Evolutionary conservation across 1,140 invertebrate genomes (phyloP).

Genomic region (Homalodisca vitripennis): DNA sequence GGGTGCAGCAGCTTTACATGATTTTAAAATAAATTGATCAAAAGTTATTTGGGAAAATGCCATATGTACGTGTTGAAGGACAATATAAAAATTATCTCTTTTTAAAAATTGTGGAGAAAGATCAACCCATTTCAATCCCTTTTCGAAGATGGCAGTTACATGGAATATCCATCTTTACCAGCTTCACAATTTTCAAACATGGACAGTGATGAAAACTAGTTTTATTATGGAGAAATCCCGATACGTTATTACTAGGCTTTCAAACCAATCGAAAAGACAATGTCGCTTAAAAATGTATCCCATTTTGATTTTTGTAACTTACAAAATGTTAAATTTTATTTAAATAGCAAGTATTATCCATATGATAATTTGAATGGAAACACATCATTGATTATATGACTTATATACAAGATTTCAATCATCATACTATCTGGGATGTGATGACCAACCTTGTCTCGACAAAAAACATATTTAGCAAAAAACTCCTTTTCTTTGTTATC

Average conservation of each 20-base stretch:
- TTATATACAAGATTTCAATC: no score
- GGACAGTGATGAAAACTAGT: slow-evolving; percentile 43
- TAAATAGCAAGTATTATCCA: no score
- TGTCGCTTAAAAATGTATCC: no score
- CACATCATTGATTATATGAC: no score
- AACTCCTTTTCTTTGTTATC: no score
- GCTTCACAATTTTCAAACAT: slow-evolving; percentile 39
- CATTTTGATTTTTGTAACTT: no score
- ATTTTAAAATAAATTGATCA: slow-evolving; percentile 39
- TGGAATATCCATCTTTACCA: slow-evolving; percentile 46
- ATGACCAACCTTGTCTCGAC: no score
- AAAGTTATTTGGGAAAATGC: slow-evolving; percentile 43
- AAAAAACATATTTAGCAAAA: no score
- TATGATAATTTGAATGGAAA: no score
- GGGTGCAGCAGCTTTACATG: slow-evolving; percentile 1
- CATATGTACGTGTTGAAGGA: slow-evolving; percentile 39
- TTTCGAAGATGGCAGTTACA: slow-evolving; percentile 47
- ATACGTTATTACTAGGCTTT: slow-evolving; percentile 36
- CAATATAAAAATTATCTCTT: slow-evolving; percentile 31
- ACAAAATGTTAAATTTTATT: no score
- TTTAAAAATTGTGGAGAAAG: slow-evolving; percentile 37
- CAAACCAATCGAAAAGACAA: no score
- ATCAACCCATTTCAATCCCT: slow-evolving; percentile 40
- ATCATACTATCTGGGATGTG: no score
- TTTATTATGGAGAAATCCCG: slow-evolving; percentile 29